phyloP scores from a whole-genome alignment of 2,113 vertebrate genomes.

The Channa argus region DNA sequence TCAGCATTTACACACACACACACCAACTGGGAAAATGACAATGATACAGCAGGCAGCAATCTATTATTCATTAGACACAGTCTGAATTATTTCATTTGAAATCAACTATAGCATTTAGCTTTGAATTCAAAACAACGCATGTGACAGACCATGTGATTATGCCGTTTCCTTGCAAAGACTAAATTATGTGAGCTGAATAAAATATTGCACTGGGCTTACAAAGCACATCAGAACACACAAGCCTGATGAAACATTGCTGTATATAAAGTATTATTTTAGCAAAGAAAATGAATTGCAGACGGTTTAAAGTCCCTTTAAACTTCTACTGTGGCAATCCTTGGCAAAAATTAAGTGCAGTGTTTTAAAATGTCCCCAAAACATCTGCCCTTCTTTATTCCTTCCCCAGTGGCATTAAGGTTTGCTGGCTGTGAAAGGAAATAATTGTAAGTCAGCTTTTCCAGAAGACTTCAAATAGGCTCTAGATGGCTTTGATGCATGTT shows the following conservation, averaged over 20 bases:
- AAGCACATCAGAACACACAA: neutral
- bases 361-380: conserved; percentile 10
- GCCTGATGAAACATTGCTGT: neutral
- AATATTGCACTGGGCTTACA: neutral
- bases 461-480: conserved; percentile 57
- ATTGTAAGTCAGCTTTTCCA: conserved; percentile 65
- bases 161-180: neutral
- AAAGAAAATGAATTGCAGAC: too few relatives aligned
- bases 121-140: conserved; percentile 1
- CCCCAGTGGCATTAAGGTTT: conserved; percentile 38
- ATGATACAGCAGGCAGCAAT: conserved; percentile 16
- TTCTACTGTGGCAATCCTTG: conserved; percentile 7
- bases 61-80: conserved; percentile 1
- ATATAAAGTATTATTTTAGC: too few relatives aligned
- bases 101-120: conserved; percentile 20
- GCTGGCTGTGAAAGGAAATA: conserved; percentile 62
- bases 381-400: conserved; percentile 4
- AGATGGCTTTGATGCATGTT: conserved; percentile 67
- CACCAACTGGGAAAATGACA: neutral
- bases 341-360: neutral
- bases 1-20: neutral
- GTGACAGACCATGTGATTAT: neutral
- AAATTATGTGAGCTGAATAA: neutral
- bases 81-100: conserved; percentile 29
- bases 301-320: too few relatives aligned